phyloP scores from a whole-genome alignment of 2,113 vertebrate genomes.

The Dasyurus viverrinus region DNA sequence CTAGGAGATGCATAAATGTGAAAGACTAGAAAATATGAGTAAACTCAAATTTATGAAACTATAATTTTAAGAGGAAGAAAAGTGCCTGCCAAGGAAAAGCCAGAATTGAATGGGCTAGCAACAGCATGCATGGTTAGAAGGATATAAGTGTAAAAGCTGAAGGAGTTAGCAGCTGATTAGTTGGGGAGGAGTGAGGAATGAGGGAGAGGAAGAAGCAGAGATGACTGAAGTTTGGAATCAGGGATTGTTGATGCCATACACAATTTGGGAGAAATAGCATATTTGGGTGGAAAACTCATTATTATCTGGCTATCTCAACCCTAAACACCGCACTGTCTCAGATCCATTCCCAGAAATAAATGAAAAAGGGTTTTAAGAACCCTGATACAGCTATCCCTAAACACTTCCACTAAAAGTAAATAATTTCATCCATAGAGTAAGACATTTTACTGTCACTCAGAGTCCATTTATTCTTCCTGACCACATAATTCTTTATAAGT shows the following conservation, averaged over 20 bases:
- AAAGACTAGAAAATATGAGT: constrained; percentile 6
- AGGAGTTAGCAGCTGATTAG: not conserved
- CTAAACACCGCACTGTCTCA: constrained; percentile 31
- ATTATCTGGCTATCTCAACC: not conserved
- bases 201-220: not conserved
- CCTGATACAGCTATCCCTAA: not conserved
- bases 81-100: not conserved
- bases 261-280: not conserved
- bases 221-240: not conserved
- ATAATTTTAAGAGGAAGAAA: not conserved
- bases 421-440: not conserved
- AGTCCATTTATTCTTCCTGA: not conserved
- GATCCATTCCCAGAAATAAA: constrained; percentile 4
- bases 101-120: not conserved
- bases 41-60: constrained; percentile 30
- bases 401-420: not conserved
- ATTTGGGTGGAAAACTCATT: not conserved
- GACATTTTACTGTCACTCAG: not conserved
- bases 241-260: not conserved
- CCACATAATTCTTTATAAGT: not conserved
- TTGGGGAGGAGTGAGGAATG: not conserved
- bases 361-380: not conserved
- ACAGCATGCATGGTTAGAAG: not conserved
- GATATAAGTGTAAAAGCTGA: not conserved
- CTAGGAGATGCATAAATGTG: constrained; percentile 7